Evolutionary conservation across 2,888 invertebrate species (phyloP), one percentile per base, ranked within the genome.

Genomic region (Apamea anceps): DNA sequence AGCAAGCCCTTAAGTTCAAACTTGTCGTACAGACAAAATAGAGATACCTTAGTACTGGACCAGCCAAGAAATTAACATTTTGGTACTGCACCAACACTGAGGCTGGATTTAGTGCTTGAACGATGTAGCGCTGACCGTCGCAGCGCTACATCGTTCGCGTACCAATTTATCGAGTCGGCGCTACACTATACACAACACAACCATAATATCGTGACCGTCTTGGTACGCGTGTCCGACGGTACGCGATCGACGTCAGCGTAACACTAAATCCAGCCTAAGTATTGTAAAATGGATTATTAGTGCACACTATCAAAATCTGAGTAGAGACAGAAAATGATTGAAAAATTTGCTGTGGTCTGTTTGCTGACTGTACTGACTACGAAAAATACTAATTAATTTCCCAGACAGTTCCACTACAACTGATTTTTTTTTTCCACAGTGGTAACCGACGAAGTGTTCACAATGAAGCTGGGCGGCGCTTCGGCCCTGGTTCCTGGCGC

Each of bases 371-470:
- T 71, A 10, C 15, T 32, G 32, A 32, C 32, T 32, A 32, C 3
- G 28, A 3, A 28, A 28, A 32, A 51, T 51, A 8, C 25, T 5
- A 71, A 32, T 32, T 3, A 25, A 51, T 71, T 25, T 25, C 15
- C 25, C 25, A 32, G 37, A 60, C 12, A 60, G 18, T 10, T 12
- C 1, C 21, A 13, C 25, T 75, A 48, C 48, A 48, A 48, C 12
- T 48, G 48, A 48, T 0, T 48, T 48, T 12, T 48, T 12, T 88
- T 48, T 48, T 48, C 48, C 48, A 84, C 91, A 93, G 97, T 98
- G 84, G 97, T 97, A 18, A 98, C 98, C 77, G 99, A 99, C 94
- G 98, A 98, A 62, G 97, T 99, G 65, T 99, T 99, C 92, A 99
- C 98, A 45, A 98, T 99, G 82, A 98, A 98, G 70, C 97, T 99